Conservation (phyloP, 2,113 vertebrate species). For the Neolamprologus tretocephalus region DNA sequence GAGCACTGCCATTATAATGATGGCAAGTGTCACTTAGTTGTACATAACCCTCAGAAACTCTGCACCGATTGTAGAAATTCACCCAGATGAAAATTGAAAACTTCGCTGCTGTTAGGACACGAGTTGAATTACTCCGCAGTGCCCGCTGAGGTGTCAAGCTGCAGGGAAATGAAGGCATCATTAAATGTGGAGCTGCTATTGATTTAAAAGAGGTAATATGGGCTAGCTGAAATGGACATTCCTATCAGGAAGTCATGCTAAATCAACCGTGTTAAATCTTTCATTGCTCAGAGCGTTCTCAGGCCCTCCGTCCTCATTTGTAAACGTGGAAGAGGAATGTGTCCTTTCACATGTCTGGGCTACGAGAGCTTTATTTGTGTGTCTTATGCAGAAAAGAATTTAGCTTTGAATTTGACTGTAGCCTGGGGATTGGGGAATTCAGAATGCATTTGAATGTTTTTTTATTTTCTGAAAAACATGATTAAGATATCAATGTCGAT, state of each 20-base stretch:
- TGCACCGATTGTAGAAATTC: slow-evolving; percentile 15
- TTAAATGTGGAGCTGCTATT: slow-evolving; percentile 39
- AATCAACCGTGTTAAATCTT: slow-evolving; percentile 1
- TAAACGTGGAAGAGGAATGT: not conserved
- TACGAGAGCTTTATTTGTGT: not conserved
- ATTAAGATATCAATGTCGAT: not conserved
- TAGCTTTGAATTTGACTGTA: not conserved
- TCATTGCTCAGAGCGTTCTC: not conserved
- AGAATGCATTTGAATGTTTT: not conserved
- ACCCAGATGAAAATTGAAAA: slow-evolving; percentile 22
- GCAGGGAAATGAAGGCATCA: slow-evolving; percentile 19
- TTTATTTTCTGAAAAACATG: not conserved
- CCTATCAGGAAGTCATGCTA: slow-evolving; percentile 16
- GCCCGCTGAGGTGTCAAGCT: slow-evolving; percentile 4
- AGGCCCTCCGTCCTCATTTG: not conserved
- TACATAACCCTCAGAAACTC: slow-evolving; percentile 17
- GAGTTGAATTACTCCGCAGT: not conserved
- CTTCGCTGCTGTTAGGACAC: not conserved
- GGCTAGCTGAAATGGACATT: not conserved
- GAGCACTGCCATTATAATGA: slow-evolving; percentile 3
- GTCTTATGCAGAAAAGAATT: not conserved
- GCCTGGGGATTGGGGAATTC: not conserved
- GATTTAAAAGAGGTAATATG: slow-evolving; percentile 39
- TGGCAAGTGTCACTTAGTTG: slow-evolving; percentile 10
- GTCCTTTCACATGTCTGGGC: not conserved